Evolutionary conservation across 1,140 invertebrate genomes (phyloP), one percentile per base, ranked within the genome.

Genomic region (Bombus pascuorum): DNA sequence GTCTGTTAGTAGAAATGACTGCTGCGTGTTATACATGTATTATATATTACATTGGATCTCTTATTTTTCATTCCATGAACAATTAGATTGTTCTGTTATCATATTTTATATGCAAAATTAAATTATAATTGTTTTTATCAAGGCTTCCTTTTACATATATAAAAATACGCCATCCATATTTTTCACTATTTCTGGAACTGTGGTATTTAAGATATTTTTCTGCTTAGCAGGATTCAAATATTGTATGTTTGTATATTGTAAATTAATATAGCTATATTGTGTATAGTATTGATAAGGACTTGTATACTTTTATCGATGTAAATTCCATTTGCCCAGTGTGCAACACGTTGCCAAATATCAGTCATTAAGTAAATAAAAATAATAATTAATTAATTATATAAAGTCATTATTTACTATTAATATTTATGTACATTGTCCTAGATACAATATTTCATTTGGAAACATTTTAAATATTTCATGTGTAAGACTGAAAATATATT

Each of bases 301-400:
- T 53, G 47, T 65, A 83, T 80, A 89, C 39, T 73, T 89, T 71
- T 85, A 89, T 87, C 70, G 13, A 59, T 85, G 57, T 85, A 90
- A 62, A 90, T 81, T 85, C 76, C 72, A 85, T 85, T 90, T 75
- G 70, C 70, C 81, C 39, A 53, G 78, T 53, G 65, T 79, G 71
- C 68, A 62, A 80, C 57, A 87, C 28, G 78, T 89, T 90, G 89
- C 83, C 88, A 90, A 90, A 90, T 90, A 90, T 68, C 83, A 83
- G n/a, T 83, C 77, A 82, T 89, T 89, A 86, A 68, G 78, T 47
- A 85, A 90, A 85, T 89, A 90, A 73, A 81, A 59, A 86, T 70
- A 79, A n/a, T 68, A 34, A 53, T 53, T 53, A 53, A 72, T 84
- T 83, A 68, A 68, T 22, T 76, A 39, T 53, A 68, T 75, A 66